Conservation (phyloP, 2,888 invertebrate species). For the Eulithis prunata region DNA sequence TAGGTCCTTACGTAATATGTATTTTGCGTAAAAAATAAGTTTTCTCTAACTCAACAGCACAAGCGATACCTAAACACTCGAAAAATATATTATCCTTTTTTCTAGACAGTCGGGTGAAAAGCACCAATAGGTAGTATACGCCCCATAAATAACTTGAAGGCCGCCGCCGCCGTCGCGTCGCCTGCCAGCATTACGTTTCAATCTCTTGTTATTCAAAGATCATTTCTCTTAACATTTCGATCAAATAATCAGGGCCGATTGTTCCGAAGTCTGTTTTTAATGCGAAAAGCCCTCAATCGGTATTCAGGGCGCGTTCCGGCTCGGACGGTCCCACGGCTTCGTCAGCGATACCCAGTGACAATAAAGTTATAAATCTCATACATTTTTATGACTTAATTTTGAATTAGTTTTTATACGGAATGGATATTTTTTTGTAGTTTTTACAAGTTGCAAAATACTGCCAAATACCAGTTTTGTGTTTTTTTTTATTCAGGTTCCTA, state of each 20-base stretch:
- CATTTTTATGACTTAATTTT: slow-evolving; percentile 70
- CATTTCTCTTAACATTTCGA: slow-evolving; percentile 35
- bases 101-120: background rate
- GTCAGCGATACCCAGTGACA: slow-evolving; percentile 59
- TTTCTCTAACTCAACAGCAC: too few species aligned
- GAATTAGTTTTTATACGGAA: slow-evolving; percentile 55
- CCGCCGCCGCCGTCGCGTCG: slow-evolving; percentile 4
- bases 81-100: background rate
- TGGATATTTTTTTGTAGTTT: background rate
- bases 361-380: slow-evolving; percentile 70
- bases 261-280: slow-evolving; percentile 56
- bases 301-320: slow-evolving; percentile 60
- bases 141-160: slow-evolving; percentile 8
- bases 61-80: too few species aligned
- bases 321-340: slow-evolving; percentile 45
- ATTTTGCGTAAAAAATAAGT: too few species aligned
- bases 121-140: background rate
- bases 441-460: background rate
- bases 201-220: slow-evolving; percentile 35
- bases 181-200: slow-evolving; percentile 16
- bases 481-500: too few species aligned
- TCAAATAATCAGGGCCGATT: slow-evolving; percentile 42
- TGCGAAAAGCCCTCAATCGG: slow-evolving; percentile 59
- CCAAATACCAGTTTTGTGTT: too few species aligned
- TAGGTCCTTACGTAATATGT: too few species aligned